Base-by-base conservation (phyloP, 1,140 invertebrate genomes). In the Dreissena rostriformis region DNA sequence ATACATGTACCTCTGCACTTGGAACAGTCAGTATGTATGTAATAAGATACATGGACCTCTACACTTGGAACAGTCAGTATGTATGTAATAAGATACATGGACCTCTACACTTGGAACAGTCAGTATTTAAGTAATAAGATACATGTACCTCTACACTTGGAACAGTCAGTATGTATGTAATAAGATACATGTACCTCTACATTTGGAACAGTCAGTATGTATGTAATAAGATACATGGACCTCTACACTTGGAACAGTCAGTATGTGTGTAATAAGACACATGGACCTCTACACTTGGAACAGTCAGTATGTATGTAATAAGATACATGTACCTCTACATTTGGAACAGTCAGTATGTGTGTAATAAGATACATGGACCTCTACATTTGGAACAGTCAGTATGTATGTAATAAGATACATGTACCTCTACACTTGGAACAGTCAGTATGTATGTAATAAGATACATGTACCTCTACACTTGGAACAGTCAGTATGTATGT, bases 1-100 rank as follows among this genome's bases (percentile, higher is more conserved):
- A 97, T 78, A 95, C 95, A 72, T 96, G 97, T 74, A 99, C 96
- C 92, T 98, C 97, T 39, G 99, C 95, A 24, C 95, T 97, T 86
- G 98, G 98, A 84, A 98, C 97, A 82, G 97, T 97, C 24, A 99
- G 97, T 78, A 97, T 98, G 11, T n/a, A 95, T 94, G 94, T 97
- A 97, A 73, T 98, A 96, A 91, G 96, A 97, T 77, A 95, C 95
- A 52, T 26, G 57, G 53, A 92, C 92, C 87, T 94, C 91, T 76
- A 97, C 95, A 95, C 98, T 97, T 86, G 97, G 97, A 85, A 98
- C 97, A 84, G 97, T 97, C 26, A 99, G 97, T 81, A n/a, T n/a
- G n/a, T n/a, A n/a, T n/a, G 97, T 98, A 17, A 95, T 94, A 94
- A 97, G 97, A n/a, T n/a, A n/a, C n/a, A 57, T 98, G 96, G 91